These are phyloP conservation scores for Ennomos erosarius DNA, from an alignment of 2,888 invertebrate genomes.

Conservation along the genomic window DNA sequence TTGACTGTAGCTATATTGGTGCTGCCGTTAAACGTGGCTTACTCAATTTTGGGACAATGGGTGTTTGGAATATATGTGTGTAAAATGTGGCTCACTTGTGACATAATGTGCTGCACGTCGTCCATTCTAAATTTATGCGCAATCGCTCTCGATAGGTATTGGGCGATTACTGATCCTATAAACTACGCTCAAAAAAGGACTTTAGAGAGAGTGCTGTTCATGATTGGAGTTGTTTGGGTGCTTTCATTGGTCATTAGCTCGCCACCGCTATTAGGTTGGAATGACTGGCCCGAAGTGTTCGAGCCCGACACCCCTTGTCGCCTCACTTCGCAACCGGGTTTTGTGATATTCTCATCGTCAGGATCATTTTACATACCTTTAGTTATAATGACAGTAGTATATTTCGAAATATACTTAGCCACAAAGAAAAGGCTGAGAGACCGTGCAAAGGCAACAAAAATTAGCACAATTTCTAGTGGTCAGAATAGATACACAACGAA, in stretches of 20 bases:
- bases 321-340: constrained; percentile 94
- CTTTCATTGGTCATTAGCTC: constrained; percentile 94
- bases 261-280: constrained; percentile 96
- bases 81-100: constrained; percentile 98
- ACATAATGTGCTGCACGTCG: constrained; percentile 98
- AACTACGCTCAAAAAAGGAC: constrained; percentile 97
- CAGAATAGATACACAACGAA: constrained; percentile 78
- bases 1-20: constrained; percentile 95
- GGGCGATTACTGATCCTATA: constrained; percentile 97
- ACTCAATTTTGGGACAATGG: constrained; percentile 96
- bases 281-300: constrained; percentile 96
- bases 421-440: constrained; percentile 94
- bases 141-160: constrained; percentile 97
- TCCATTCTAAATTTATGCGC: constrained; percentile 97
- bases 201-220: constrained; percentile 92
- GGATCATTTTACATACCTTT: constrained; percentile 98
- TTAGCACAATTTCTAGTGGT: constrained; percentile 87
- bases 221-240: constrained; percentile 95
- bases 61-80: constrained; percentile 96
- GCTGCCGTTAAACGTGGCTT: constrained; percentile 96
- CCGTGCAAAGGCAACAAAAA: constrained; percentile 92
- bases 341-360: constrained; percentile 95
- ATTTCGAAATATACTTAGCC: constrained; percentile 97
- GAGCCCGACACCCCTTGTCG: constrained; percentile 92
- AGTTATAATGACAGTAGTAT: constrained; percentile 97